Evolutionary conservation across 2,113 vertebrate genomes (phyloP), one percentile per base, ranked within the genome.

Genomic region (Brachyistius frenatus): DNA sequence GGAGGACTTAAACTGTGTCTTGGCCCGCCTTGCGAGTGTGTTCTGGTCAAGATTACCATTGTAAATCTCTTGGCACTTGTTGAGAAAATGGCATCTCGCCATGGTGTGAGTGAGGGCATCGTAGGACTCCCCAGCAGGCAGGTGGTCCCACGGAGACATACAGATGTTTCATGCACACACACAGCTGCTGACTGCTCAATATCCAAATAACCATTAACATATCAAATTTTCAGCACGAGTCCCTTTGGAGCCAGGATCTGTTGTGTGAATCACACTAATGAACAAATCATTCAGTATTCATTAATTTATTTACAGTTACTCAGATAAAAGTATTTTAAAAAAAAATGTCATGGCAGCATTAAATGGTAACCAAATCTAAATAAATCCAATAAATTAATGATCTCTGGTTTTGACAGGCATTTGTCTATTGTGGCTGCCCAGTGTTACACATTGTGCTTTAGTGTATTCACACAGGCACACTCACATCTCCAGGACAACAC

Each of bases 401-500:
- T 58, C 69, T 70, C 55, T 50, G 4, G 50, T 55, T 73, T 39
- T 5, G 37, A 66, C 5, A 49, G 57, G 47, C 15, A 35, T 68
- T 62, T 76, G 54, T 68, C 39, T 14, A 66, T n/a, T 64, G 54
- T 68, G 46, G 15, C 62, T 76, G 30, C 14, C 30, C 49, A 47
- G n/a, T 77, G 78, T 66, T 67, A 65, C 66, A 70, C 33, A 30
- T 32, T 76, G 72, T 60, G 44, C 66, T 74, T 53, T 70, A 53
- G 44, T 66, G 44, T 66, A 66, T 46, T 60, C 72, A 69, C 52
- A 70, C 7, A 63, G 50, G 47, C 36, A 56, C 23, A 60, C 35
- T 54, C 61, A 62, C 37, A 70, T 90, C 85, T 80, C 88, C 85
- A 58, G 72, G 90, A 88, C 90, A 82, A 91, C 89, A 66, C 46